Conservation (phyloP, 37 sponge, comb jelly and placozoan species). For the Trichoplax adhaerens region DNA sequence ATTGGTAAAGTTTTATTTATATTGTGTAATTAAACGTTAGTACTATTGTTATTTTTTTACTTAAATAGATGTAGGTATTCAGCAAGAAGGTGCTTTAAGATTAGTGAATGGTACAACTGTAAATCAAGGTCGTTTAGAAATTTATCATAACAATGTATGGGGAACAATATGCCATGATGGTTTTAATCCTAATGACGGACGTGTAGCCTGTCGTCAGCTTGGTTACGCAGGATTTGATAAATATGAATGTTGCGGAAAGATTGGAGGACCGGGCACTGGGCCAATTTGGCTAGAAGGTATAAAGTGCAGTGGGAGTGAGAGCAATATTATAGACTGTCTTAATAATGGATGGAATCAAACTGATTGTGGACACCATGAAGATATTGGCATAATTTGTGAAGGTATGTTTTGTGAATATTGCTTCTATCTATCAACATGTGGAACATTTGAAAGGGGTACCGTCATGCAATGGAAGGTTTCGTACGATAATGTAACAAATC, state of each 20-base stretch:
- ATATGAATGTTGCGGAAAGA: not conserved
- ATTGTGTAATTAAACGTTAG: no score
- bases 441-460: no score
- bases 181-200: no score
- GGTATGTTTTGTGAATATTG: no score
- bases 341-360: not conserved
- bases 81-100: no score
- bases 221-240: not conserved
- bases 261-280: constrained; percentile 2
- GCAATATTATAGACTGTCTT: constrained; percentile 8
- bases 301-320: constrained; percentile 8
- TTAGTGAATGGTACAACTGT: no score
- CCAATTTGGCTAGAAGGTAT: constrained; percentile 12
- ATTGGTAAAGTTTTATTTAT: no score
- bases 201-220: not conserved
- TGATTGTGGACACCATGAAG: constrained; percentile 16
- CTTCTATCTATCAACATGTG: no score
- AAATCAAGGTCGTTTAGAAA: constrained; percentile 8
- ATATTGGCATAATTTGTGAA: not conserved
- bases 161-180: constrained; percentile 31
- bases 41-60: no score
- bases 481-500: no score
- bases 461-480: no score
- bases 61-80: no score
- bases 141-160: constrained; percentile 8